These are phyloP conservation scores for Pelochelys cantorii DNA, from an alignment of 2,797 vertebrate genomes.

Conservation along the genomic window DNA sequence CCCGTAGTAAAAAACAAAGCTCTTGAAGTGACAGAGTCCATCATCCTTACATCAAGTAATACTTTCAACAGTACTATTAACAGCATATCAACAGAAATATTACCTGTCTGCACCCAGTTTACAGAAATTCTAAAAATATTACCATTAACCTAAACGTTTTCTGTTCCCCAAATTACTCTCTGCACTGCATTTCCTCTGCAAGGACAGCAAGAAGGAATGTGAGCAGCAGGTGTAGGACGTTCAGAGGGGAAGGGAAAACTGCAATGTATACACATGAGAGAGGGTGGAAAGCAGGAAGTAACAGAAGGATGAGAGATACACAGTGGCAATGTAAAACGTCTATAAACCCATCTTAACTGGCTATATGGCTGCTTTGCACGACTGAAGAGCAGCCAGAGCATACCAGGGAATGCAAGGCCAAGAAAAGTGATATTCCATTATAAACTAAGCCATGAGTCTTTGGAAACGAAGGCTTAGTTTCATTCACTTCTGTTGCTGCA, in stretches of 20 bases:
- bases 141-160: neutral
- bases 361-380: neutral
- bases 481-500: neutral
- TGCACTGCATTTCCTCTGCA: neutral
- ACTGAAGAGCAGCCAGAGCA: neutral
- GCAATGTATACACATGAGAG: neutral
- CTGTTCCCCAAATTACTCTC: neutral
- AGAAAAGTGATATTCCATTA: neutral
- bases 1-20: neutral
- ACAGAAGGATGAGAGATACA: neutral
- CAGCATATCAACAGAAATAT: neutral
- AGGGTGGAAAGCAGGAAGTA: neutral
- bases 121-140: neutral
- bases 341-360: neutral
- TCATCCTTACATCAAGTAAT: neutral
- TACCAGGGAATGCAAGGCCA: neutral
- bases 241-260: neutral
- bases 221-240: neutral
- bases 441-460: fast-evolving
- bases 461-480: fast-evolving
- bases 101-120: neutral
- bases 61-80: neutral
- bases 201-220: neutral
- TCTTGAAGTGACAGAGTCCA: neutral
- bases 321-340: neutral